Evolutionary conservation across 2,888 invertebrate species (phyloP).

Genomic region (Eubasilissa splendida): DNA sequence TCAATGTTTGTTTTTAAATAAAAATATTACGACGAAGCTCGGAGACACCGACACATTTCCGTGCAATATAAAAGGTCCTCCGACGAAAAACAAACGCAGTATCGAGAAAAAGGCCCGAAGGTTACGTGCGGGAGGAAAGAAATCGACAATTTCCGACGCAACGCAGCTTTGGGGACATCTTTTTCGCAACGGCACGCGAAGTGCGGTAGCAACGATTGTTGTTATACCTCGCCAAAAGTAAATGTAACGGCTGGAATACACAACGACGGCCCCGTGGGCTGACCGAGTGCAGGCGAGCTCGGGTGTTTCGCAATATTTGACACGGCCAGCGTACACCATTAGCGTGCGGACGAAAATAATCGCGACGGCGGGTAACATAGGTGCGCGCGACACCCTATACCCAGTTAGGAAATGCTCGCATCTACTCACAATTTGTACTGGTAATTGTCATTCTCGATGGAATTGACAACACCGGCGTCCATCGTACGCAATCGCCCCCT

Average conservation of each 20-base stretch:
- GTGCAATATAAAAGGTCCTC: not conserved
- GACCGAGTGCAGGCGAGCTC: slow-evolving; percentile 66
- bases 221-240: slow-evolving; percentile 30
- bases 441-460: slow-evolving; percentile 55
- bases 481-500: slow-evolving; percentile 71
- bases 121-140: slow-evolving; percentile 37
- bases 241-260: slow-evolving; percentile 25
- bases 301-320: slow-evolving; percentile 71
- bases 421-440: slow-evolving; percentile 55
- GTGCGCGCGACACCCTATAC: slow-evolving; percentile 52
- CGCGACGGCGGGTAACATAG: slow-evolving; percentile 28
- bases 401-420: slow-evolving; percentile 37
- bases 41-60: not conserved
- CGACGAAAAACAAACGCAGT: slow-evolving; percentile 15
- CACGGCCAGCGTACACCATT: slow-evolving; percentile 63
- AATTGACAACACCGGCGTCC: slow-evolving; percentile 59
- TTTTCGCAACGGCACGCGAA: slow-evolving; percentile 13
- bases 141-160: slow-evolving; percentile 24
- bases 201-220: slow-evolving; percentile 39
- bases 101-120: slow-evolving; percentile 32
- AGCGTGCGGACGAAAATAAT: slow-evolving; percentile 56
- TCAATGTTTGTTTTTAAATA: slow-evolving; percentile 9
- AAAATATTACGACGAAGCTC: not conserved
- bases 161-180: slow-evolving; percentile 39
- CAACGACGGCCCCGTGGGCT: slow-evolving; percentile 63